Evolutionary conservation across 1,140 invertebrate species (phyloP).

Genomic region (Notospermus geniculatus): DNA sequence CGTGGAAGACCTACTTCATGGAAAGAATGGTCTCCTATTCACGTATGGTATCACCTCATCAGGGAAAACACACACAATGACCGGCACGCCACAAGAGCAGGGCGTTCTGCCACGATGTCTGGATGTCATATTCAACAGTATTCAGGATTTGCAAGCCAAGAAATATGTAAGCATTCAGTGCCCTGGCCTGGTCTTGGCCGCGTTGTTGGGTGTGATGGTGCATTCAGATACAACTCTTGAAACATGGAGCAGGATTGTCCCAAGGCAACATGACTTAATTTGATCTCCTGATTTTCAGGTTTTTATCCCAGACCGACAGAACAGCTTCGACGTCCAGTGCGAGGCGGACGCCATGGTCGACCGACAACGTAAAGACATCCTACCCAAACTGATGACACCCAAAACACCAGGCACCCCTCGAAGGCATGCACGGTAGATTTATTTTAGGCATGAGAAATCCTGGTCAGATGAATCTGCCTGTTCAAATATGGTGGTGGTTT

Average conservation of each 20-base stretch:
- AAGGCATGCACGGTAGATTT: slow-evolving; percentile 1
- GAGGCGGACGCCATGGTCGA: slow-evolving; percentile 85
- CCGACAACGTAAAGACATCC: slow-evolving; percentile 59
- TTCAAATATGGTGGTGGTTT: too few relatives aligned
- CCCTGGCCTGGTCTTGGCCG: not conserved
- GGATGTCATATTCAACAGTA: slow-evolving; percentile 88
- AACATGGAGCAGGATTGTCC: too few relatives aligned
- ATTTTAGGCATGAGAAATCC: too few relatives aligned
- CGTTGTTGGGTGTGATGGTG: too few relatives aligned
- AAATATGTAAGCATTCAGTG: slow-evolving; percentile 53
- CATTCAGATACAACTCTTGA: too few relatives aligned
- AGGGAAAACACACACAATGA: slow-evolving; percentile 95
- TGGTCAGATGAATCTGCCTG: too few relatives aligned
- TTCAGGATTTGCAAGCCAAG: slow-evolving; percentile 64
- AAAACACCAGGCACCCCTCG: slow-evolving; percentile 17
- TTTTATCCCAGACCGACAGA: slow-evolving; percentile 89
- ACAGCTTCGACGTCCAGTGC: slow-evolving; percentile 87
- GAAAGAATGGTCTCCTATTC: slow-evolving; percentile 81
- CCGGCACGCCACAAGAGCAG: slow-evolving; percentile 71
- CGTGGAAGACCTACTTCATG: slow-evolving; percentile 66
- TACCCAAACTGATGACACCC: slow-evolving; percentile 43
- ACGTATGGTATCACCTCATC: slow-evolving; percentile 96
- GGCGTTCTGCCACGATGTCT: slow-evolving; percentile 86
- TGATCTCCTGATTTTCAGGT: slow-evolving; percentile 62
- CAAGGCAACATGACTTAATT: too few relatives aligned